These are phyloP conservation scores for Oscheius sp. DNA, from an alignment of 2,888 invertebrate genomes.

Conservation along the genomic window DNA sequence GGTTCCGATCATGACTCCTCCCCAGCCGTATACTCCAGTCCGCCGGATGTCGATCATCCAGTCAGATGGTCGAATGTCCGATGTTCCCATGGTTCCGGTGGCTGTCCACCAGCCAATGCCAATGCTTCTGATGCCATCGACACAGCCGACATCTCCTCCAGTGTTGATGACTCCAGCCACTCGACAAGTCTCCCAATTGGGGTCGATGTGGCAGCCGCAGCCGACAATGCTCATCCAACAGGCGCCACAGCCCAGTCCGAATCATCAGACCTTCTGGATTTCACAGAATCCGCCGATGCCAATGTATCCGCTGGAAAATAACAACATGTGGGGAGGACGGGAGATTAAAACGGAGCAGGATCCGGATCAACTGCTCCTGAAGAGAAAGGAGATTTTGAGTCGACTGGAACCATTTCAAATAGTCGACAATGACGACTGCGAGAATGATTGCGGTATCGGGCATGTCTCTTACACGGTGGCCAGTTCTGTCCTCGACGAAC, in stretches of 20 bases:
- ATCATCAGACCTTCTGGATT: constrained; percentile 34
- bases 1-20: neutral
- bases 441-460: constrained; percentile 54
- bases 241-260: constrained; percentile 2
- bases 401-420: constrained; percentile 44
- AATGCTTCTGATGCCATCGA: constrained; percentile 27
- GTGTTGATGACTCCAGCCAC: constrained; percentile 18
- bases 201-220: constrained; percentile 24
- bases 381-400: constrained; percentile 58
- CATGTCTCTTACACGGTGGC: constrained; percentile 69
- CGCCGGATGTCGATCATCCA: neutral
- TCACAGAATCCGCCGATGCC: constrained; percentile 22
- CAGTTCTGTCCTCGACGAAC: constrained; percentile 42
- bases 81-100: constrained; percentile 11
- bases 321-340: neutral
- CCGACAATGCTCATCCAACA: constrained; percentile 29
- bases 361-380: constrained; percentile 57
- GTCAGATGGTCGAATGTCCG: constrained; percentile 6
- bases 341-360: constrained; percentile 44
- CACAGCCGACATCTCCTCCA: neutral
- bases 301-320: constrained; percentile 13
- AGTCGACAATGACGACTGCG: constrained; percentile 50
- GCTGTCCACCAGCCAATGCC: constrained; percentile 25
- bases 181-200: neutral
- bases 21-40: constrained; percentile 5